phyloP scores from a whole-genome alignment of 1,140 invertebrate genomes.

The Nixonia krombeini region DNA sequence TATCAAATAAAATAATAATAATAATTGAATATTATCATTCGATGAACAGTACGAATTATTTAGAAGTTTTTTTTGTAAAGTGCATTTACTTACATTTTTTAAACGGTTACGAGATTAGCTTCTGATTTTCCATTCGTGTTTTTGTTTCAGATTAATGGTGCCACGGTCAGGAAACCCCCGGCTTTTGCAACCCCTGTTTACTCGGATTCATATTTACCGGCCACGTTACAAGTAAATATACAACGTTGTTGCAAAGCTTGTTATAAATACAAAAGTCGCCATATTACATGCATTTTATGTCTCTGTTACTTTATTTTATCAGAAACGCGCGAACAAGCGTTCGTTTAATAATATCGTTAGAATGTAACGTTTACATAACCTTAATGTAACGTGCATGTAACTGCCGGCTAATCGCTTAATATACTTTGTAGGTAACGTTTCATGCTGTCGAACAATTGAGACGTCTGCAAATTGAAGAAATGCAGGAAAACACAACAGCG shows the following conservation, averaged over 20 bases:
- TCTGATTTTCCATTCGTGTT: neutral
- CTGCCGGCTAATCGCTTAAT: no score
- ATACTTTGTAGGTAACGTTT: conserved; percentile 61
- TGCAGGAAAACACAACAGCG: conserved; percentile 28
- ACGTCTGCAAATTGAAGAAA: conserved; percentile 45
- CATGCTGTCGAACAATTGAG: conserved; percentile 62
- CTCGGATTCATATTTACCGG: conserved; percentile 60
- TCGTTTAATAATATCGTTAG: no score
- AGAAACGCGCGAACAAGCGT: neutral
- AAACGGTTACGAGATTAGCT: neutral
- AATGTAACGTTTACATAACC: no score
- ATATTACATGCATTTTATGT: no score
- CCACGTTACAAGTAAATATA: conserved; percentile 58
- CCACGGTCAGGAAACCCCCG: conserved; percentile 53
- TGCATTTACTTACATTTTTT: neutral
- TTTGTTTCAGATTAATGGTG: conserved; percentile 43
- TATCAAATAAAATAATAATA: no score
- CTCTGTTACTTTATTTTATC: neutral
- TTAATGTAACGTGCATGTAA: no score
- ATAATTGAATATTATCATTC: no score
- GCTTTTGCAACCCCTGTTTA: conserved; percentile 58
- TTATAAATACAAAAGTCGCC: conserved; percentile 8
- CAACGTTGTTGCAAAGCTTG: neutral
- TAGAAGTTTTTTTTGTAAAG: no score
- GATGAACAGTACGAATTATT: no score